A percentile compares a stretch with the other conserved stretches of the same genome.
Conservation (phyloP, 2,888 invertebrate genomes). For the Netelia melanura region DNA sequence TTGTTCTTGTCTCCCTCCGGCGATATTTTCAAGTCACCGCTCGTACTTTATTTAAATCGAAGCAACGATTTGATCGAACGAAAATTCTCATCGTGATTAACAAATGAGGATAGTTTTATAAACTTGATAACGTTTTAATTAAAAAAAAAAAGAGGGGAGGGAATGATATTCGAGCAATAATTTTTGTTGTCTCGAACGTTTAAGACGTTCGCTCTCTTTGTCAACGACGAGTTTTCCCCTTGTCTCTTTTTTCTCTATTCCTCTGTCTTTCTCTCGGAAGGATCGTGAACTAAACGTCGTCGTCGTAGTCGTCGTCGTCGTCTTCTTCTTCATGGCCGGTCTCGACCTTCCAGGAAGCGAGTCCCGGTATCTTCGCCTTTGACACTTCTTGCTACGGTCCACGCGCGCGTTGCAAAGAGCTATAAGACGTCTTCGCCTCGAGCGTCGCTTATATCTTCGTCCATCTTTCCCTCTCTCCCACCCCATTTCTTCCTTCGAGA, state of each 20-base stretch:
- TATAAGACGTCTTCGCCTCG: conserved; percentile 41
- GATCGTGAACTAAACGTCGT: conserved; percentile 38
- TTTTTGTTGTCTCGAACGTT: no score
- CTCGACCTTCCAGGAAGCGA: conserved; percentile 66
- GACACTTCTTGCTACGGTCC: conserved; percentile 65
- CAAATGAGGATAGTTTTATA: no score
- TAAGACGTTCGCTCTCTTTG: neutral
- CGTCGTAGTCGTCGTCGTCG: conserved; percentile 27
- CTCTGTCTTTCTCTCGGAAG: conserved; percentile 37
- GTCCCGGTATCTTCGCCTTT: conserved; percentile 66
- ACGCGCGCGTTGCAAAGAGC: conserved; percentile 26
- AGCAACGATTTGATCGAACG: neutral
- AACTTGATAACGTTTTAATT: no score
- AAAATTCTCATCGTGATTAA: no score
- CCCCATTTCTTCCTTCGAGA: conserved; percentile 13
- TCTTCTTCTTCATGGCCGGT: conserved; percentile 48
- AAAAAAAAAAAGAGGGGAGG: no score
- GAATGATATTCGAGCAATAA: no score
- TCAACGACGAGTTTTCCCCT: neutral
- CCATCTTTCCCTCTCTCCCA: conserved; percentile 29
- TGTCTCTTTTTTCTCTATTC: neutral
- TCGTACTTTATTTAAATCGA: neutral
- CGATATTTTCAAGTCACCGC: neutral
- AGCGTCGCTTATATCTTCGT: conserved; percentile 55
- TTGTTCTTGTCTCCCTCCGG: neutral